phyloP scores from a whole-genome alignment of 2,113 vertebrate species.

The Calyptomena viridis region DNA sequence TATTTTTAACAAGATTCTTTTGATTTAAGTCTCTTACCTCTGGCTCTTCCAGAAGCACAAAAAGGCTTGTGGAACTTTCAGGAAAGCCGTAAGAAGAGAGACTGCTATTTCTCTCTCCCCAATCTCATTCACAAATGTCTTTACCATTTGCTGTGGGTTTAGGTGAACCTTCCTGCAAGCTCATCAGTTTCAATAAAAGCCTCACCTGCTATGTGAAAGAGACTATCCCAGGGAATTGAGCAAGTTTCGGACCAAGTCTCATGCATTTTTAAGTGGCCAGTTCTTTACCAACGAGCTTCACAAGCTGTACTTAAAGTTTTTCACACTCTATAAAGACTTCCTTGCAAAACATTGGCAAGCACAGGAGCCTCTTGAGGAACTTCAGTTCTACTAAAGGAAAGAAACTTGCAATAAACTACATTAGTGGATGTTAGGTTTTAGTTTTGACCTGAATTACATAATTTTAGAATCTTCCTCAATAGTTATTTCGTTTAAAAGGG shows the following conservation, averaged over 20 bases:
- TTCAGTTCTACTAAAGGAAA: background rate
- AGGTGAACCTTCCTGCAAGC: background rate
- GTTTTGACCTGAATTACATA: background rate
- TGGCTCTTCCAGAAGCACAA: background rate
- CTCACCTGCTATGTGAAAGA: background rate
- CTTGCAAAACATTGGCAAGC: background rate
- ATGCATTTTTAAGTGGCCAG: background rate
- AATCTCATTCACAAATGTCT: background rate
- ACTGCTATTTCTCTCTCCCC: background rate
- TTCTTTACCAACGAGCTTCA: background rate
- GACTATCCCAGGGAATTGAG: background rate
- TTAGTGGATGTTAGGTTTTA: background rate
- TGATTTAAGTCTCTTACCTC: slow-evolving; percentile 11
- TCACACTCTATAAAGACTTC: background rate
- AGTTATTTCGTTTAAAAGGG: background rate
- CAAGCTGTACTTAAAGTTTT: background rate
- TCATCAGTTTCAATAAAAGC: background rate
- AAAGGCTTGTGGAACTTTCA: background rate
- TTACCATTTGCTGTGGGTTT: background rate
- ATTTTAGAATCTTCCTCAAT: background rate
- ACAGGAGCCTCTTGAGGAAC: background rate
- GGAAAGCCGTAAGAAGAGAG: background rate
- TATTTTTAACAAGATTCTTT: slow-evolving; percentile 40
- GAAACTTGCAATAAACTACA: background rate
- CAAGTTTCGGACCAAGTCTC: background rate